Evolutionary conservation across 2,888 invertebrate species (phyloP).

Genomic region (Crepidodera aurea): DNA sequence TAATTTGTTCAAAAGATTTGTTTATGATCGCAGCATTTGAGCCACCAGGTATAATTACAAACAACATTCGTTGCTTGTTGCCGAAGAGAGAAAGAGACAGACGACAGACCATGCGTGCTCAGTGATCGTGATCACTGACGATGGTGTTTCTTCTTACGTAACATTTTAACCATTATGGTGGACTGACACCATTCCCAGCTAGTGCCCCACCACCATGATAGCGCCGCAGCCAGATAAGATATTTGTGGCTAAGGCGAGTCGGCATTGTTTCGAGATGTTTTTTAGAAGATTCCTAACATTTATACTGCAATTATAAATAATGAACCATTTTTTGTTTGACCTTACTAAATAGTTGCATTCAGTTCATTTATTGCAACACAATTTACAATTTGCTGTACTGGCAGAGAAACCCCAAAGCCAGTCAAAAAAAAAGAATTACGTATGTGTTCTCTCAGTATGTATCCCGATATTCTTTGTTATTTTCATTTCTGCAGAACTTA

Average conservation of each 20-base stretch:
- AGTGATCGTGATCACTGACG: slow-evolving; percentile 34
- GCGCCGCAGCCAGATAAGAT: slow-evolving; percentile 10
- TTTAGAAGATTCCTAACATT: slow-evolving; percentile 14
- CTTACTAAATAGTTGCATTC: neutral
- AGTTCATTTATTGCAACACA: neutral
- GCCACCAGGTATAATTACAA: too few relatives aligned
- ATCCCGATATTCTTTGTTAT: too few relatives aligned
- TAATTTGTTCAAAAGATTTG: too few relatives aligned
- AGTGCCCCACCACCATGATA: slow-evolving; percentile 38
- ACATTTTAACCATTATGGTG: slow-evolving; percentile 37
- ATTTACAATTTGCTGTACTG: too few relatives aligned
- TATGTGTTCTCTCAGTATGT: too few relatives aligned
- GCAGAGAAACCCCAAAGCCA: too few relatives aligned
- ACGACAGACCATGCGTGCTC: slow-evolving; percentile 43
- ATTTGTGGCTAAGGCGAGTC: slow-evolving; percentile 18
- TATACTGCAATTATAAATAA: slow-evolving; percentile 9
- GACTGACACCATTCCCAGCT: slow-evolving; percentile 52
- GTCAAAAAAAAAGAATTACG: too few relatives aligned
- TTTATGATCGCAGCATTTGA: too few relatives aligned
- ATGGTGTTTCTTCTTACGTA: slow-evolving; percentile 48
- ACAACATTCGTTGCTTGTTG: too few relatives aligned
- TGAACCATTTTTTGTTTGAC: neutral
- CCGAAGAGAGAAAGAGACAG: too few relatives aligned
- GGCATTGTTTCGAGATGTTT: slow-evolving; percentile 11
- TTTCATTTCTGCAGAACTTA: too few relatives aligned